A percentile compares a stretch with the other conserved stretches of the same genome.
phyloP scores from a whole-genome alignment of 1,140 invertebrate genomes.

The Acyrthosiphon pisum region DNA sequence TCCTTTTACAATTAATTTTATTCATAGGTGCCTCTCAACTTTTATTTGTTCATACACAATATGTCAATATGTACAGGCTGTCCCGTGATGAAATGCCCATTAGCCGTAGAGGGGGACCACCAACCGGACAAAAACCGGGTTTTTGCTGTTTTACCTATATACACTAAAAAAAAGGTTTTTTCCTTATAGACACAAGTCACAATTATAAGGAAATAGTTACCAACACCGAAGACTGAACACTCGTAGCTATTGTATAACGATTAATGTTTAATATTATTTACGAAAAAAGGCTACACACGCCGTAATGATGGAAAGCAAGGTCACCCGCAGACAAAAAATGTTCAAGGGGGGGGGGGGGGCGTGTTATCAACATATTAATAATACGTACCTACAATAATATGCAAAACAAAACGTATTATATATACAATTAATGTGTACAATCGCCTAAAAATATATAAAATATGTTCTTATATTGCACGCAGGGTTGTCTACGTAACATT shows the following conservation, averaged over 20 bases:
- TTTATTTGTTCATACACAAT: neutral
- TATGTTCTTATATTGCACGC: neutral
- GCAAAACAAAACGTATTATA: neutral
- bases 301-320: neutral
- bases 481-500: neutral
- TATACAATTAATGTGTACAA: neutral
- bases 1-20: neutral
- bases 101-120: no score
- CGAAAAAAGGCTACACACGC: neutral
- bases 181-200: neutral
- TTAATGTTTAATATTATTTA: neutral
- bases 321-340: neutral
- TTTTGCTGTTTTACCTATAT: no score
- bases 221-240: neutral
- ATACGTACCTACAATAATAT: neutral
- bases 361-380: neutral
- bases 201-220: neutral
- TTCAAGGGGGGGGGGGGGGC: neutral
- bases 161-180: neutral
- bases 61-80: neutral
- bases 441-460: neutral
- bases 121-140: no score
- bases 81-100: no score
- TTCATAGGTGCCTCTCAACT: neutral
- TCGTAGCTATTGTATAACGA: neutral